Percentiles rank a stretch among this genome's conserved stretches.
These are phyloP conservation scores for Fopius arisanus DNA, from an alignment of 1,140 invertebrate species.

Conservation along the genomic window DNA sequence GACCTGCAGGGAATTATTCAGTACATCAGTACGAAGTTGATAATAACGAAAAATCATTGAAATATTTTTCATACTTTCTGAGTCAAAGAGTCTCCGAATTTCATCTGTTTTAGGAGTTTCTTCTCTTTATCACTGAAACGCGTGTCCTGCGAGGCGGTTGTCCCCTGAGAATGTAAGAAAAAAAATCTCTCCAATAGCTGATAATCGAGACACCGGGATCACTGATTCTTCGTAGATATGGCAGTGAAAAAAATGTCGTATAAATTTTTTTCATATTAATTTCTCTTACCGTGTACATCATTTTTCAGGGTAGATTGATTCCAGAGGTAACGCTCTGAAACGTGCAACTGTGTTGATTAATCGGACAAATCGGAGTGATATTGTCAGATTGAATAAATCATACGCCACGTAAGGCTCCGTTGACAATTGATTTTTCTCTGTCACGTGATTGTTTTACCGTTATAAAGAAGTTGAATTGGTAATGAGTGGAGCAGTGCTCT, in stretches of 20 bases:
- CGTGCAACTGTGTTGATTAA: conserved; percentile 12
- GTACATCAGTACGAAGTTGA: background rate
- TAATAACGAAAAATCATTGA: no score
- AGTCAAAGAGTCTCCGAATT: conserved; percentile 91
- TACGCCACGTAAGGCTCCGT: background rate
- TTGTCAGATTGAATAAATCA: background rate
- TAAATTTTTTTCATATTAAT: background rate
- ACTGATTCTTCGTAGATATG: background rate
- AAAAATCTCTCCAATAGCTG: background rate
- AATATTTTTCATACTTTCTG: conserved; percentile 74
- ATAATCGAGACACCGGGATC: background rate
- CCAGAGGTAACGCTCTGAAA: background rate
- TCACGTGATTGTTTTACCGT: background rate
- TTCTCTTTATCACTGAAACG: conserved; percentile 99
- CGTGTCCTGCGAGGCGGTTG: conserved; percentile 97
- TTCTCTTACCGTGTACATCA: conserved; percentile 66
- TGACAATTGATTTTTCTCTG: background rate
- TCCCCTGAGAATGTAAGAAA: conserved; percentile 76
- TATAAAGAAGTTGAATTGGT: background rate
- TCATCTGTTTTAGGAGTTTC: conserved; percentile 98
- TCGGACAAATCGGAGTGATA: background rate
- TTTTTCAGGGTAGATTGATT: conserved; percentile 43
- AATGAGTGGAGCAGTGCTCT: background rate
- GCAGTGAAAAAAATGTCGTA: conserved; percentile 8
- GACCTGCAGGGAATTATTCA: conserved; percentile 71